Evolutionary conservation across 2,113 vertebrate species (phyloP).

Genomic region (Indri indri): DNA sequence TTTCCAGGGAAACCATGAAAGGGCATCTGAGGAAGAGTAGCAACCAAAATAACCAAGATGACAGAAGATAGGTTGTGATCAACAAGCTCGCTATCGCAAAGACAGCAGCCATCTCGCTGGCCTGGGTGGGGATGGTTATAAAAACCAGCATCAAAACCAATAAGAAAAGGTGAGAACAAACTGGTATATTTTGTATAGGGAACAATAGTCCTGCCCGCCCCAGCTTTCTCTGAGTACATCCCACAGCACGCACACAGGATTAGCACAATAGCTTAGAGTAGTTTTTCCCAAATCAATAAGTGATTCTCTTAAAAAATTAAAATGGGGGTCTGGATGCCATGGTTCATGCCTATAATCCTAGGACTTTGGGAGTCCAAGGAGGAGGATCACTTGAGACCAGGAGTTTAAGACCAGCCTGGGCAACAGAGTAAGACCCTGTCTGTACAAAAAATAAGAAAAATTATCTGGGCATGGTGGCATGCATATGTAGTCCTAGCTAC

Average conservation of each 20-base stretch:
- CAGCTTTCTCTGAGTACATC: not conserved
- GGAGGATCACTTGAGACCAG: too few relatives aligned
- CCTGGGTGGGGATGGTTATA: not conserved
- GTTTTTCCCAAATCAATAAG: not conserved
- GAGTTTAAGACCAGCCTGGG: too few relatives aligned
- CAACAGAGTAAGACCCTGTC: too few relatives aligned
- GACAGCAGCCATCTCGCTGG: not conserved
- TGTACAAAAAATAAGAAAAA: too few relatives aligned
- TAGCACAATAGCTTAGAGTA: not conserved
- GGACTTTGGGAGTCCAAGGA: too few relatives aligned
- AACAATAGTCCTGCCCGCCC: not conserved
- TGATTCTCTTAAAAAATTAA: not conserved
- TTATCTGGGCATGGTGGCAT: too few relatives aligned
- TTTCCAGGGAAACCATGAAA: conserved; percentile 6
- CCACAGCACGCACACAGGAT: not conserved
- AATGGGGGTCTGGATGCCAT: not conserved
- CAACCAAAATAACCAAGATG: not conserved
- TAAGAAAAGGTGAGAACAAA: not conserved
- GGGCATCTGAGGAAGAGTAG: not conserved
- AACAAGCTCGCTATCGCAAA: not conserved
- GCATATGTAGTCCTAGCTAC: too few relatives aligned
- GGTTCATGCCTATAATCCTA: too few relatives aligned
- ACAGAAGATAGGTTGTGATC: not conserved
- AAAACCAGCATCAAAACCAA: not conserved
- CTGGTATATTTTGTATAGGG: not conserved